These are phyloP conservation scores for Myrmecophaga tridactyla DNA, from an alignment of 2,113 vertebrate species.

Conservation along the genomic window DNA sequence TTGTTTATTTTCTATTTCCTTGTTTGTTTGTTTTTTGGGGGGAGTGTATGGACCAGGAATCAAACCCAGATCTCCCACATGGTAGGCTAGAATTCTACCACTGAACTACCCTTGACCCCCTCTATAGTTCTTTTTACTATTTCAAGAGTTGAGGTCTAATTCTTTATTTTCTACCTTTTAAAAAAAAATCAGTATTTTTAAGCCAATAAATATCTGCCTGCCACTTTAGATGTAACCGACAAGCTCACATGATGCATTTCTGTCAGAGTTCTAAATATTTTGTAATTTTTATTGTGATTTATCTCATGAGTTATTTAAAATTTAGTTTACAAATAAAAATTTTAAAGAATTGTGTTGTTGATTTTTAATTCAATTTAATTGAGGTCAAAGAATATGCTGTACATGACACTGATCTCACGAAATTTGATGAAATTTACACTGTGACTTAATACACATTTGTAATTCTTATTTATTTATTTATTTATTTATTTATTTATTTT, in stretches of 20 bases:
- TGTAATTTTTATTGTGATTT: background rate
- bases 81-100: too few species aligned
- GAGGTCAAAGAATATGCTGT: background rate
- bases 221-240: background rate
- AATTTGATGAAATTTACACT: background rate
- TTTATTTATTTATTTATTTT: too few species aligned
- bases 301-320: background rate
- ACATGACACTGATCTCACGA: background rate
- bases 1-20: too few species aligned
- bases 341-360: background rate
- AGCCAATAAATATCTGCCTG: background rate
- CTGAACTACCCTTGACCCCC: too few species aligned
- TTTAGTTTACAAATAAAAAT: background rate
- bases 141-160: background rate
- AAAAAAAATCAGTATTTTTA: background rate
- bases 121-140: background rate
- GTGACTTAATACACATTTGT: background rate
- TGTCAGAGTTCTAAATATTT: background rate
- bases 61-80: too few species aligned
- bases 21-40: too few species aligned
- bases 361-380: conserved; percentile 20
- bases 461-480: too few species aligned
- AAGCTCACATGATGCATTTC: background rate
- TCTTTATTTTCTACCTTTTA: background rate
- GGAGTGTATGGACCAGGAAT: too few species aligned